Base-by-base conservation (phyloP, 2,888 invertebrate genomes). In the Xestia c-nigrum region DNA sequence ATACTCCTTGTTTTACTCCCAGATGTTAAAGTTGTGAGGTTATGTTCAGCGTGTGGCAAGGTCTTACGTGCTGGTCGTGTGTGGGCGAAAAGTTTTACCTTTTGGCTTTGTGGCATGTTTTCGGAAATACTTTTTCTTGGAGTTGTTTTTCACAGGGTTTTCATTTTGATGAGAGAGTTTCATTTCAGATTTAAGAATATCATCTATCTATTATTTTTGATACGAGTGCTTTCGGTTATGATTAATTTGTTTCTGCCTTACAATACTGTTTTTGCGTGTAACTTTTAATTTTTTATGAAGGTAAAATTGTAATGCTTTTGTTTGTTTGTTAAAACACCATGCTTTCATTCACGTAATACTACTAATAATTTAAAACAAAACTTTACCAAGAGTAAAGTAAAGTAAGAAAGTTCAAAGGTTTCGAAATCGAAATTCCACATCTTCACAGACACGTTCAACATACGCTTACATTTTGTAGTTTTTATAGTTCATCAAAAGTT, bases 61-160 rank as follows among this genome's bases (percentile, higher is more conserved):
- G 38, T 80, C 69, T 74, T 65, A 19, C 10, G 12, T 50, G n/a
- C 9, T 81, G 76, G 87, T 72, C 6, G 0, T 14, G 43, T 47
- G 47, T 59, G n/a, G 57, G 40, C 55, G 50, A 70, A 84, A 81
- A 76, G 85, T 76, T 57, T 76, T 64, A 66, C 70, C 52, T 84
- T 75, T 72, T 31, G 31, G 63, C 63, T 55, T 64, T n/a, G 61
- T 61, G 75, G 65, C 14, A 57, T 80, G 59, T 80, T 84, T 72
- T 80, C 14, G 31, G 38, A 52, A 68, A 81, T 72, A 31, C n/a
- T 69, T 72, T 72, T 75, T 67, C 59, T 66, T 65, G 50, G 38
- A 19, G n/a, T 31, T 72, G 38, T 74, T 70, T 67, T 63, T 57
- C 43, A 59, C 0, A 65, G n/a, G 64, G 10, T 72, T 63, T 72